Evolutionary conservation across 1,140 invertebrate genomes (phyloP), one percentile per base, ranked within the genome.

Genomic region (Ganaspis sp.): DNA sequence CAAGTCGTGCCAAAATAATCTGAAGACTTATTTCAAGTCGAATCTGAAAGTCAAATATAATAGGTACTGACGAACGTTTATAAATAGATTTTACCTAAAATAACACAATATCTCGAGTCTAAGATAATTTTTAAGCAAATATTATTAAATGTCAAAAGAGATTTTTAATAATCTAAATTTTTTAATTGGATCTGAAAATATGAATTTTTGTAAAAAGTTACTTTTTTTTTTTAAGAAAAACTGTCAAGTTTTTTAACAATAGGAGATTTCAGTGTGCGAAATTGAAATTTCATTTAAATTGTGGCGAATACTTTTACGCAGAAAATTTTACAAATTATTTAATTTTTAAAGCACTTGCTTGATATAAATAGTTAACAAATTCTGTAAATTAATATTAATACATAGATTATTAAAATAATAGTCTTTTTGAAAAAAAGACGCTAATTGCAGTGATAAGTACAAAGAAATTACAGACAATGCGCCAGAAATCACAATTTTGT

Each of bases 381-480:
- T 29, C 11, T 15, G 23, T 64, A 64, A 26, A 19, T 58, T 15
- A 64, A 64, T 64, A 64, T 64, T 29, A 64, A 34, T 26, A 34
- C 6, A n/a, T 64, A 64, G 23, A 64, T 29, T 64, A 64, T 6
- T 29, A 29, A n/a, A 29, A 64, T 34, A 64, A 64, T 64, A 64
- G 58, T 29, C 58, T 26, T 64, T 64, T 64, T 21, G 58, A 29
- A n/a, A 64, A 21, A 64, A 64, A 64, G 58, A 49, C 26, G 58
- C 58, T 64, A 64, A 64, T 64, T 21, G 58, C 58, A 64, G 58
- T 29, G 58, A 64, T 64, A 64, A 64, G 58, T 64, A 64, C 58
- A 64, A 64, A 64, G 23, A 26, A 64, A 64, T 12, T 64, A 34
- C 26, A 64, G 26, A 26, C 5, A 26, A 64, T 64, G 58, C 58